phyloP scores from a whole-genome alignment of 2,113 vertebrate genomes.

The Chaetura pelagica region DNA sequence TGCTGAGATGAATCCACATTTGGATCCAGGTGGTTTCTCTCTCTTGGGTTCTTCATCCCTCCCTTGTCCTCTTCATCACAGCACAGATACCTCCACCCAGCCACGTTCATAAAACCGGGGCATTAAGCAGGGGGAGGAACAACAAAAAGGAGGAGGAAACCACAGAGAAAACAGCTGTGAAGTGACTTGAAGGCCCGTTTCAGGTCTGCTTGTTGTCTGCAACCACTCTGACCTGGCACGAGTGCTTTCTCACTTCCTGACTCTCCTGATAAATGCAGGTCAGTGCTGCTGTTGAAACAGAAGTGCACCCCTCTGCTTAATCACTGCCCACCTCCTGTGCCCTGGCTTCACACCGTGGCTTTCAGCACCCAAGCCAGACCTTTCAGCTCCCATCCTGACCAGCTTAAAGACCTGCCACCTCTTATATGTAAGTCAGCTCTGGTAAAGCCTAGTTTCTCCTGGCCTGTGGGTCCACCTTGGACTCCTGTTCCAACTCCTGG shows the following conservation, averaged over 20 bases:
- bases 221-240: neutral
- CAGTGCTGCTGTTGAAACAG: neutral
- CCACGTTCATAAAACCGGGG: accelerated
- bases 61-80: neutral
- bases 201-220: neutral
- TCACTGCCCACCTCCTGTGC: accelerated
- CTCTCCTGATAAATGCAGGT: neutral
- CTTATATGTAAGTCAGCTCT: neutral
- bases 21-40: accelerated
- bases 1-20: accelerated
- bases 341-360: neutral
- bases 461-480: neutral
- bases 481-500: neutral
- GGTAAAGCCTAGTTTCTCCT: accelerated
- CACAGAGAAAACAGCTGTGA: neutral
- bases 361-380: too few species aligned
- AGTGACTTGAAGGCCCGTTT: accelerated
- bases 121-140: neutral
- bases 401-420: neutral
- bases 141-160: neutral
- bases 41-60: neutral
- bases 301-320: neutral
- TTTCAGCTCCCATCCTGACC: neutral
- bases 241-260: neutral
- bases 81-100: accelerated